Base-by-base conservation (phyloP, 2,888 invertebrate genomes). In the Maniola hyperantus region DNA sequence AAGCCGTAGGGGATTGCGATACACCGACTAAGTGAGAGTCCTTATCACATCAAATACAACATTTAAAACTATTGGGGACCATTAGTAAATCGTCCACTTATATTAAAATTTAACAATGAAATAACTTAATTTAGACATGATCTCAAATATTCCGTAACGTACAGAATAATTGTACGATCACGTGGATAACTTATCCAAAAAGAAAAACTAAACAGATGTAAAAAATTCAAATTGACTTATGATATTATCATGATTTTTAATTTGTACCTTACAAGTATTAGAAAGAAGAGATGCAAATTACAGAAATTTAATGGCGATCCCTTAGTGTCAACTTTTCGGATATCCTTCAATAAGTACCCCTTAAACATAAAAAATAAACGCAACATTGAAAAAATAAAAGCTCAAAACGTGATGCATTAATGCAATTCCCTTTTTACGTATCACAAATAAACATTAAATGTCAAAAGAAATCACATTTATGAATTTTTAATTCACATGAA, bases 381-480 rank as follows among this genome's bases (percentile, higher is more conserved):
- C 71, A 74, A 71, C 72, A 70, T 77, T 78, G 81, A 79, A 81
- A 81, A 79, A 79, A 82, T 83, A 60, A 83, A 85, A 82, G 77
- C 82, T 81, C 81, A 84, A 85, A 85, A 86, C 82, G 83, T 87
- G 87, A 87, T 85, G 91, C 91, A 89, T 90, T 91, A 87, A 89
- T 91, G 90, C 91, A 89, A 85, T 84, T 85, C 67, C 84, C 84
- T 81, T 85, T 87, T 87, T 85, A 87, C 83, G 84, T 92, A 92
- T 92, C 92, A 92, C 92, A 92, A 91, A 89, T 55, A 89, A 91
- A 92, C 91, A 92, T 92, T 92, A 86, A 85, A 92, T 92, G 92
- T 92, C 89, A 87, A 84, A 92, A 87, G 83, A 91, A 93, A 93
- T 93, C 93, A 93, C 93, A 93, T 91, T 82, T 91, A 91, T 92